These are phyloP conservation scores for Pelecanus crispus DNA, from an alignment of 2,113 vertebrate genomes.

Conservation along the genomic window DNA sequence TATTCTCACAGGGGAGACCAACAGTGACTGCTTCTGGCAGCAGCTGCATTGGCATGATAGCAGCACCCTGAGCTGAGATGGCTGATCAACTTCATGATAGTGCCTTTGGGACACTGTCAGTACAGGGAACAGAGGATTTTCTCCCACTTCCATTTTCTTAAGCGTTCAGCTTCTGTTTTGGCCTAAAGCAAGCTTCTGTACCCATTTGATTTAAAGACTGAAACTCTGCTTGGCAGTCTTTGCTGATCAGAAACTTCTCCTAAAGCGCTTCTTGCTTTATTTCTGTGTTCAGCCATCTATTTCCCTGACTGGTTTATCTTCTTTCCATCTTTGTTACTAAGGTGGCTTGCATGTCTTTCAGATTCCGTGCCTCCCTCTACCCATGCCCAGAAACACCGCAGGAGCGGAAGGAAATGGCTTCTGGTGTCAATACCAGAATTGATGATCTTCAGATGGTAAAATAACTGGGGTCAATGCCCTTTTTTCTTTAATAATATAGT, in stretches of 20 bases:
- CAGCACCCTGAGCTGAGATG: not conserved
- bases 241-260: not conserved
- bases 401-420: conserved; percentile 96
- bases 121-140: not conserved
- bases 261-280: not conserved
- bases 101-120: not conserved
- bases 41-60: not conserved
- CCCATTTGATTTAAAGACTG: not conserved
- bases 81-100: not conserved
- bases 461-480: not conserved
- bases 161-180: not conserved
- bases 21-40: not conserved
- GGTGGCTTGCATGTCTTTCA: conserved; percentile 60
- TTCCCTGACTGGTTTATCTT: not conserved
- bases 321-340: not conserved
- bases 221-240: not conserved
- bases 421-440: conserved; percentile 93
- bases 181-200: not conserved
- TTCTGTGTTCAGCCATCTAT: not conserved
- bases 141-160: not conserved
- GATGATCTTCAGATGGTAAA: conserved; percentile 98
- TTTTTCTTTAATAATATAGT: not conserved
- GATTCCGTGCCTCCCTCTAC: conserved; percentile 95
- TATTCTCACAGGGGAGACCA: not conserved
- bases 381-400: conserved; percentile 95